Evolutionary conservation across 2,888 invertebrate genomes (phyloP).

Genomic region (Drosophila flavopinicola): DNA sequence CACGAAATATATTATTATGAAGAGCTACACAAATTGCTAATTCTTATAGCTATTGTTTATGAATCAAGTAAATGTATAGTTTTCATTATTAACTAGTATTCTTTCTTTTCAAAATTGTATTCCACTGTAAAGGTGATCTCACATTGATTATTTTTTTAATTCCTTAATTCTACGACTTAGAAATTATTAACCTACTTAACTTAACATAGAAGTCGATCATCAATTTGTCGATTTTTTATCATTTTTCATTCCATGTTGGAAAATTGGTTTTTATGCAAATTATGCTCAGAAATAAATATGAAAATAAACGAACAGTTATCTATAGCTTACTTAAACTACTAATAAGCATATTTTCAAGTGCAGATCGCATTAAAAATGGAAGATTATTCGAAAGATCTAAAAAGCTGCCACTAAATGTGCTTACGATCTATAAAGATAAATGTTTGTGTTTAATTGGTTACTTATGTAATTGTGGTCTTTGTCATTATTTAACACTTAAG

Average conservation of each 20-base stretch:
- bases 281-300: neutral
- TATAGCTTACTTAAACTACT: neutral
- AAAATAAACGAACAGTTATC: conserved; percentile 3
- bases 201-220: neutral
- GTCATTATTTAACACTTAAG: conserved; percentile 20
- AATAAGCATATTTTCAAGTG: neutral
- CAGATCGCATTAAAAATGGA: conserved; percentile 10
- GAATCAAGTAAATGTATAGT: conserved; percentile 22
- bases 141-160: conserved; percentile 19
- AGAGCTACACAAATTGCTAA: conserved; percentile 13
- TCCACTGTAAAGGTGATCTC: conserved; percentile 36
- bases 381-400: neutral
- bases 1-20: conserved; percentile 1
- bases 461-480: neutral
- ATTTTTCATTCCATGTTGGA: neutral
- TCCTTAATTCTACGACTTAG: conserved; percentile 19
- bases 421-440: neutral
- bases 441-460: neutral
- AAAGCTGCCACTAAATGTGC: neutral
- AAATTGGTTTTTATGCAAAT: neutral
- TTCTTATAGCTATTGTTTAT: conserved; percentile 19
- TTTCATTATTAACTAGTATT: conserved; percentile 7
- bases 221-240: neutral
- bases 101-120: conserved; percentile 6
- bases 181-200: conserved; percentile 11